Conservation (phyloP, 2,888 invertebrate species). For the Chrysolina haemoptera region DNA sequence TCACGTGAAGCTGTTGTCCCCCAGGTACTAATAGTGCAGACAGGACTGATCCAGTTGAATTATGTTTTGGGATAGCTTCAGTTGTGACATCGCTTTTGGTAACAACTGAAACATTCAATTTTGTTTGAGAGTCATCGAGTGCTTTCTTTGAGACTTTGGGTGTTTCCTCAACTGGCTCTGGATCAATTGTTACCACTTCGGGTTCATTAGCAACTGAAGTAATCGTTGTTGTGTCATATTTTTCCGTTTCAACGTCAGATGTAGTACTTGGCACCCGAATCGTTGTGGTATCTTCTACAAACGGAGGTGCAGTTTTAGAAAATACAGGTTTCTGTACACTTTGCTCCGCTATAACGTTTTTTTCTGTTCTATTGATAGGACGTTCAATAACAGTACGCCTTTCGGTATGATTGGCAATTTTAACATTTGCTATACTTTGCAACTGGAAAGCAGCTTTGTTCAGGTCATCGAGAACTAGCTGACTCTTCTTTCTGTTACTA, state of each 20-base stretch:
- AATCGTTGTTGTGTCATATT: background rate
- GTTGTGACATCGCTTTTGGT: background rate
- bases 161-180: background rate
- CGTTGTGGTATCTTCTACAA: conserved; percentile 21
- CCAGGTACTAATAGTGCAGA: conserved; percentile 78
- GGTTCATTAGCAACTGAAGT: background rate
- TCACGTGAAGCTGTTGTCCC: conserved; percentile 70
- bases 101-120: background rate
- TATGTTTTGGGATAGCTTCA: background rate
- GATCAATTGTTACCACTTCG: background rate
- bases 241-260: background rate
- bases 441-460: conserved; percentile 25
- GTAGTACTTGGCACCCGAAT: conserved; percentile 24
- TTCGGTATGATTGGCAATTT: conserved; percentile 30
- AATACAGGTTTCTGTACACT: conserved; percentile 12
- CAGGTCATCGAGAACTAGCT: conserved; percentile 8
- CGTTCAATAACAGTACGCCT: conserved; percentile 21
- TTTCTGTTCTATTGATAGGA: background rate
- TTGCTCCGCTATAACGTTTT: conserved; percentile 2
- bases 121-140: background rate
- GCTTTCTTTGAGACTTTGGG: background rate
- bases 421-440: conserved; percentile 33
- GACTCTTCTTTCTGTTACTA: conserved; percentile 35
- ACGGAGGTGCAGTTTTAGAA: background rate
- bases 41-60: conserved; percentile 70